Evolutionary conservation across 1,140 invertebrate genomes (phyloP), one percentile per base, ranked within the genome.

Genomic region (Apocrypta bakeri): DNA sequence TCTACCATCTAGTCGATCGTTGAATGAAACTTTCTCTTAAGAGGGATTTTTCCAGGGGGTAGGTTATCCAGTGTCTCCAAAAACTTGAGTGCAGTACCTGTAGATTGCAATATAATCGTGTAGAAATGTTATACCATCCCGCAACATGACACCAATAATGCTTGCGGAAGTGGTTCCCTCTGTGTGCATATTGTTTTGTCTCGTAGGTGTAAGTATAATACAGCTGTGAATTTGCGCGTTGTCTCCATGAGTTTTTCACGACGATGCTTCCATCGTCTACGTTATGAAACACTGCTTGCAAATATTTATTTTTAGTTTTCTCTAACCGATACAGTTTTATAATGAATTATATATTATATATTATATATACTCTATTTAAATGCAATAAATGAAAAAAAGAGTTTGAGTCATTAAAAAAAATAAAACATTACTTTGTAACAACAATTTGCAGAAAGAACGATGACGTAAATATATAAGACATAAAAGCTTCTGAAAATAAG

Each of bases 21-120:
- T 63, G 75, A 42, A 63, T 61, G 77, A 79, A 79, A 56, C 77
- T 79, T 79, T 79, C 77, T 66, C 76, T 25, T 12, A 31, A 29
- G 48, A 56, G 63, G 21, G n/a, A n/a, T n/a, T n/a, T 74, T 74
- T 74, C 68, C 17, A 33, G 31, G 31, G 68, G 63, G 24, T 29
- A 11, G 27, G 48, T 7, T 56, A 25, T 66, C 42, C 42, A 25
- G 63, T 27, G 63, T 29, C 63, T 8, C 1, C 9, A 21, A 66
- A 25, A 8, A 7, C 61, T 66, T n/a, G n/a, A n/a, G n/a, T n/a
- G n/a, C n/a, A n/a, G 27, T 66, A 27, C 63, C 24, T 27, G n/a
- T n/a, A n/a, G n/a, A n/a, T n/a, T 24, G 11, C 33, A 24, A 1
- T 61, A 64, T 25, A 3, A 25, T 27, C 1, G 25, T n/a, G n/a